These are phyloP conservation scores for Muntiacus reevesi DNA, from an alignment of 2,113 vertebrate genomes.

Conservation along the genomic window DNA sequence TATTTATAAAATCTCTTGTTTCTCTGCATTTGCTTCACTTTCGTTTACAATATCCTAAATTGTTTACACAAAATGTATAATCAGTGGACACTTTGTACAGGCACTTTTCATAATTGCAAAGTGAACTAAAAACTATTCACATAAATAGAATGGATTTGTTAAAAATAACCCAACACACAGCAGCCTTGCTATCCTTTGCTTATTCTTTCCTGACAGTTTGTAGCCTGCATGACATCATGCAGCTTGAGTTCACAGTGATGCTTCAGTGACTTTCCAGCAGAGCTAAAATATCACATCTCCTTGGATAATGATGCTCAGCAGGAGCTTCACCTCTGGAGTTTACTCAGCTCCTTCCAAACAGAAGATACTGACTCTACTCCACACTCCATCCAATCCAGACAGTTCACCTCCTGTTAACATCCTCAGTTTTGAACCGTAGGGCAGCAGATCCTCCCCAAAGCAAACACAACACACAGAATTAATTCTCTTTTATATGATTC, in stretches of 20 bases:
- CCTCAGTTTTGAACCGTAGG: not conserved
- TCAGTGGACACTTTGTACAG: not conserved
- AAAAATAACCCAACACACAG: not conserved
- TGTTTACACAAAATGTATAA: not conserved
- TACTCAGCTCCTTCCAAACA: not conserved
- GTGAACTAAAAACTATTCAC: not conserved
- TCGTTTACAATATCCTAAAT: not conserved
- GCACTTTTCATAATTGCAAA: not conserved
- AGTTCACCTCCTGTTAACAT: not conserved
- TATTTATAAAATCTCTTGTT: not conserved
- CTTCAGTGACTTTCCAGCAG: not conserved
- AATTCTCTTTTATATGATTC: not conserved
- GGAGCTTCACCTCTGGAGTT: not conserved
- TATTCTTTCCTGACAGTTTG: not conserved
- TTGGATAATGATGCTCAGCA: not conserved
- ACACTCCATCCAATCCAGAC: not conserved
- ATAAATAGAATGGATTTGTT: not conserved
- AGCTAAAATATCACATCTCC: not conserved
- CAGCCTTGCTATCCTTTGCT: not conserved
- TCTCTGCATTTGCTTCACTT: not conserved
- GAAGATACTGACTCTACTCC: not conserved
- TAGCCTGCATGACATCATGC: not conserved
- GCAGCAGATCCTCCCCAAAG: not conserved
- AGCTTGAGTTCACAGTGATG: not conserved
- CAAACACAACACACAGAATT: not conserved